Evolutionary conservation across 64 coral and sea anemone species (phyloP), one percentile per base, ranked within the genome.

Genomic region (Montipora efflorescens): DNA sequence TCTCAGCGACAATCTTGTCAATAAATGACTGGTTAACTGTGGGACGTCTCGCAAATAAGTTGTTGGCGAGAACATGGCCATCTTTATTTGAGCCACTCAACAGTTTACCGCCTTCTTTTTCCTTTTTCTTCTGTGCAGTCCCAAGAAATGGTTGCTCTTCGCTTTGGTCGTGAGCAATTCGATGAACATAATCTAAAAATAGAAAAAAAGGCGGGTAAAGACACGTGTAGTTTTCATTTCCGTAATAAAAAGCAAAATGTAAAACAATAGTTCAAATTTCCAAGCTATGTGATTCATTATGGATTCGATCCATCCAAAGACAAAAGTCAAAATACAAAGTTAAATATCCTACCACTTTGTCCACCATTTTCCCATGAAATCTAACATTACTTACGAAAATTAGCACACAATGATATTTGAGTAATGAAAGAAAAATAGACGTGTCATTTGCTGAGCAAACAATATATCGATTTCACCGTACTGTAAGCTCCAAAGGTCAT

Each of bases 11-110:
- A 64, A 89, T 89, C 25, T 28, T 89, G 59, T 76, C 74, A 21
- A 77, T 76, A n/a, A 79, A 89, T 7, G 72, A 89, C 72, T 76
- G 72, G 74, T 89, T 89, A 1, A 77, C 74, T 4, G 72, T 89
- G 11, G 73, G 72, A 59, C 76, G 72, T 36, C n/a, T 46, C 48
- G 52, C 77, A 66, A 22, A 21, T 3, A 61, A 59, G 72, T 71
- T 49, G 49, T 72, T 67, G 4, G 82, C 19, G 8, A 67, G 66
- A 72, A 86, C 45, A 52, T 19, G 36, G 46, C 66, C 64, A n/a
- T 51, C 45, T 71, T 48, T 70, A 9, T 11, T 86, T 8, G 45
- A 48, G 66, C 47, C 8, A 46, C 19, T 71, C 9, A 48, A 49
- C 36, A n/a, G 15, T 51, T 51, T 71, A 1, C 7, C 7, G n/a